These are phyloP conservation scores for Nyctibius bracteatus DNA, from an alignment of 2,113 vertebrate genomes.

Conservation along the genomic window DNA sequence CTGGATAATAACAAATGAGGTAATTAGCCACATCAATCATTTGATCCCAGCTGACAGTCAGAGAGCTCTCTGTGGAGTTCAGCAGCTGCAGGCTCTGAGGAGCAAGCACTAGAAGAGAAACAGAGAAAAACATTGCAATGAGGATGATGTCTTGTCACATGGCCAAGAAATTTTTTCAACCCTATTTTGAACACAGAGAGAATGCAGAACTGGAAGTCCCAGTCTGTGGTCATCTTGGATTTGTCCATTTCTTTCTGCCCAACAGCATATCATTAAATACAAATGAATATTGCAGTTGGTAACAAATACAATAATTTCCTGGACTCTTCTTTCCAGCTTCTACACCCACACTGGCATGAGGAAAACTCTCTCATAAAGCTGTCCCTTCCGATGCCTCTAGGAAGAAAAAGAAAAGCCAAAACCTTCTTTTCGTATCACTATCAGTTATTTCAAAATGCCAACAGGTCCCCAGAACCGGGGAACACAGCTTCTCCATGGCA, in stretches of 20 bases:
- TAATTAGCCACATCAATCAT: constrained; percentile 79
- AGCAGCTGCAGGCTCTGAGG: constrained; percentile 80
- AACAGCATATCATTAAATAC: background rate
- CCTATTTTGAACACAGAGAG: background rate
- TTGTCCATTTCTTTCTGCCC: background rate
- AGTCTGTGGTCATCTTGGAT: background rate
- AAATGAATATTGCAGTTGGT: background rate
- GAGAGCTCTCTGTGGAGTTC: constrained; percentile 75
- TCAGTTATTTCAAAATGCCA: background rate
- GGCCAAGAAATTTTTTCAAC: background rate
- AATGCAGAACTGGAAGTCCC: background rate
- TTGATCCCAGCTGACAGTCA: constrained; percentile 82
- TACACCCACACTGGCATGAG: background rate
- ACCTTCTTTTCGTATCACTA: background rate
- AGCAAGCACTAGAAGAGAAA: constrained; percentile 66
- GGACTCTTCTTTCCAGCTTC: background rate
- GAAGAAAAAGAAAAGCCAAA: background rate
- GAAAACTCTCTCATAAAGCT: background rate
- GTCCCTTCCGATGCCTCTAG: background rate
- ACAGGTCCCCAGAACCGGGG: background rate
- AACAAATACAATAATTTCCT: background rate
- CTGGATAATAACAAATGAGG: constrained; percentile 78
- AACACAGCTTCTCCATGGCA: background rate
- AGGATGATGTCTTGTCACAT: background rate
- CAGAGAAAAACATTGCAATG: background rate